Percentiles rank a stretch among this genome's conserved stretches.
Conservation (phyloP, 2,888 invertebrate species). For the Kuschelorhynchus macadamiae region DNA sequence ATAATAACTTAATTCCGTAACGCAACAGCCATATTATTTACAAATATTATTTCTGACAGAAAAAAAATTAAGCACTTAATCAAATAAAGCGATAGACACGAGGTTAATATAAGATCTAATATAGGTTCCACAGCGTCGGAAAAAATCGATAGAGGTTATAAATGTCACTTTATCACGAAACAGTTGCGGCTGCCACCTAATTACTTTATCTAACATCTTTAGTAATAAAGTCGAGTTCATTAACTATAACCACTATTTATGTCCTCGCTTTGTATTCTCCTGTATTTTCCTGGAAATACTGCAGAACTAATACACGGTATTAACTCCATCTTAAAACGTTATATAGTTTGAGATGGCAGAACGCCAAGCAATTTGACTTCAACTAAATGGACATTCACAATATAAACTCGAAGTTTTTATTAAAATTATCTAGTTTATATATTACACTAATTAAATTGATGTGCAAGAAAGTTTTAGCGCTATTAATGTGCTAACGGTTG, state of each 20-base stretch:
- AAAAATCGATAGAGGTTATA: constrained; percentile 40
- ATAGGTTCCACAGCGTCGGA: constrained; percentile 1
- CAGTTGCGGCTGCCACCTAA: constrained; percentile 32
- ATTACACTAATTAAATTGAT: no score
- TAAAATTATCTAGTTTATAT: no score
- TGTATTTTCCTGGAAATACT: constrained; percentile 18
- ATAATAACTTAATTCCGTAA: no score
- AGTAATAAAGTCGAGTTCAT: constrained; percentile 35
- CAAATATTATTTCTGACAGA: no score
- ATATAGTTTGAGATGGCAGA: not conserved
- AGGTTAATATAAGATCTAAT: constrained; percentile 17
- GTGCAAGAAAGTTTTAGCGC: no score
- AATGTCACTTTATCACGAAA: constrained; percentile 44
- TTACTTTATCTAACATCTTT: constrained; percentile 44
- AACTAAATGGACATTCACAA: not conserved
- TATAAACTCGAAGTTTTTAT: no score
- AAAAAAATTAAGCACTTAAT: no score
- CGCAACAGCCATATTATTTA: no score
- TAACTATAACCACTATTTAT: constrained; percentile 37
- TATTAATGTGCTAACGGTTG: no score
- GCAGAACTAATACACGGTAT: constrained; percentile 22
- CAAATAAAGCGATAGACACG: constrained; percentile 27
- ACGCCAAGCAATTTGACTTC: constrained; percentile 12
- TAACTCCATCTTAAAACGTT: constrained; percentile 8
- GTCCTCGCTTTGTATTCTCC: constrained; percentile 20